Percentiles rank a stretch among this genome's conserved stretches.
These are phyloP conservation scores for Syrrhaptes paradoxus DNA, from an alignment of 2,113 vertebrate genomes.

Conservation along the genomic window DNA sequence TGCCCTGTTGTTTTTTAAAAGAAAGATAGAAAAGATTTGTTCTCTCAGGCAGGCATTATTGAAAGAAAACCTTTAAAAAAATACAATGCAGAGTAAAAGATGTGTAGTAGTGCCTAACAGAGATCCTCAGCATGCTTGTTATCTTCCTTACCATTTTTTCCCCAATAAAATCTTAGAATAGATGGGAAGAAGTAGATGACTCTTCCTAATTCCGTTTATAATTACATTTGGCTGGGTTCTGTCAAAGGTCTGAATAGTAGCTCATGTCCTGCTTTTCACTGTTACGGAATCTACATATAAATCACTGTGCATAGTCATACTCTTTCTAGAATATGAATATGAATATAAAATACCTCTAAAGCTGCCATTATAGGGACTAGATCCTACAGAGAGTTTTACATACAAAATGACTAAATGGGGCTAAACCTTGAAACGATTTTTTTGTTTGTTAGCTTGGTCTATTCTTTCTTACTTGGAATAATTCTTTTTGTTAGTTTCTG, in stretches of 20 bases:
- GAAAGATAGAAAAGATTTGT: neutral
- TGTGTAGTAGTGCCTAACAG: constrained; percentile 9
- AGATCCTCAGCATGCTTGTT: constrained; percentile 41
- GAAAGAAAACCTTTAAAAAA: neutral
- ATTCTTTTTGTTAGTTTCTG: neutral
- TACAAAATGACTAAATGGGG: constrained; percentile 35
- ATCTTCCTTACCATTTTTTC: constrained; percentile 1
- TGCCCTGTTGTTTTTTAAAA: neutral
- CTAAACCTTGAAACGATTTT: neutral
- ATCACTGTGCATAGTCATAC: constrained; percentile 41
- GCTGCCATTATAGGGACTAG: neutral
- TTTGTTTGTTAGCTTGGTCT: neutral
- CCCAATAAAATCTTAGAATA: constrained; percentile 5
- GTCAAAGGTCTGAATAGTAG: constrained; percentile 13
- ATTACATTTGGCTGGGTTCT: constrained; percentile 44
- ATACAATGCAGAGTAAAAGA: neutral
- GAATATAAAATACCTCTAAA: constrained; percentile 51
- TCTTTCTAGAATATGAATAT: too few relatives aligned
- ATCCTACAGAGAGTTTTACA: constrained; percentile 29
- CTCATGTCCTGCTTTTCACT: constrained; percentile 51
- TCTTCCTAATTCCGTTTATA: constrained; percentile 59
- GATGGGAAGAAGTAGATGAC: constrained; percentile 18
- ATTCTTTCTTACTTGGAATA: neutral
- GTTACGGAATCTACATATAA: constrained; percentile 69
- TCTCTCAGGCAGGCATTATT: neutral